phyloP scores from a whole-genome alignment of 2,888 invertebrate species.

The Carterocephalus palaemon region DNA sequence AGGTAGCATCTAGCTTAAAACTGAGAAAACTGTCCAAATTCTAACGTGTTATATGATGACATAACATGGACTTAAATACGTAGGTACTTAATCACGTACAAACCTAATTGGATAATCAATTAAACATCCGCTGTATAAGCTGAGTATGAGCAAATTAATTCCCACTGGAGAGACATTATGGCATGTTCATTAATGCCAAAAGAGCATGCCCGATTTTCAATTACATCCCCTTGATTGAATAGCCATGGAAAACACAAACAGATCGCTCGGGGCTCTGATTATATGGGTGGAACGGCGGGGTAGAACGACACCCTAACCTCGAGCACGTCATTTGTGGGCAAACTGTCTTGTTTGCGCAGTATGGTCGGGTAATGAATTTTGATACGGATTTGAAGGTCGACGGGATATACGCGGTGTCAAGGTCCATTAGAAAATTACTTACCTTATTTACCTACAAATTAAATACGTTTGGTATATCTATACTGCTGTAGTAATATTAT shows the following conservation, averaged over 20 bases:
- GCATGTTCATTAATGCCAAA: neutral
- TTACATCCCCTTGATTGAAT: slow-evolving; percentile 4
- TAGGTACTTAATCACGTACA: too few relatives aligned
- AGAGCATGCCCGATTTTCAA: neutral
- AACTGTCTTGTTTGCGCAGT: slow-evolving; percentile 5
- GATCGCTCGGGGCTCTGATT: slow-evolving; percentile 2
- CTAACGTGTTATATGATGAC: too few relatives aligned
- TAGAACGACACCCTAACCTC: slow-evolving; percentile 1
- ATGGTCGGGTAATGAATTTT: slow-evolving; percentile 1
- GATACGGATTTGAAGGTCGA: neutral
- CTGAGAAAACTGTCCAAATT: too few relatives aligned
- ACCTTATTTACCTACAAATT: too few relatives aligned
- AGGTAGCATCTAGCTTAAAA: too few relatives aligned
- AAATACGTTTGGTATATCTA: too few relatives aligned
- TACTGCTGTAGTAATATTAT: too few relatives aligned
- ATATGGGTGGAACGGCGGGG: slow-evolving; percentile 2
- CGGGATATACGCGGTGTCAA: neutral
- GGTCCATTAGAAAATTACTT: too few relatives aligned
- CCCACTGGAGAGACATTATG: neutral
- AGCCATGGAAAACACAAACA: neutral
- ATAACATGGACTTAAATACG: too few relatives aligned
- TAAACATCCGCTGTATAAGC: slow-evolving; percentile 8
- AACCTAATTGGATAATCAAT: slow-evolving; percentile 1
- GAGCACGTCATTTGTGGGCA: slow-evolving; percentile 1
- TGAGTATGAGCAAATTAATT: neutral